A percentile compares a stretch with the other conserved stretches of the same genome.
Conservation (phyloP, 1,140 invertebrate species). For the Atopsyche davidsoni region DNA sequence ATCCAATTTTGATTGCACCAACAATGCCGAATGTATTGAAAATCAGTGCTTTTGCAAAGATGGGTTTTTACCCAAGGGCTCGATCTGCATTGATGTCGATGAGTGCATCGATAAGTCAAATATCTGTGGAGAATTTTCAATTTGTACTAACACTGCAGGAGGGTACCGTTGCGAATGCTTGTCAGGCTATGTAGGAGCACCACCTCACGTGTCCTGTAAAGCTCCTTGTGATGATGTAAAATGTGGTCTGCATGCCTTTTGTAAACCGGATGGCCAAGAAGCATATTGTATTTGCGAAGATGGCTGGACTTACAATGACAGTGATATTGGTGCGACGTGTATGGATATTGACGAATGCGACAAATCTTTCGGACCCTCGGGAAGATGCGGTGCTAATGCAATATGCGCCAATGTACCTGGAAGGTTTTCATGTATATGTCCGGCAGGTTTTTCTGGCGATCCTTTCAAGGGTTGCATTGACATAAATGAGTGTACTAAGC, state of each 20-base stretch:
- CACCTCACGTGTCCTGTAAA: conserved; percentile 74
- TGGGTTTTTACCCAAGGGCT: conserved; percentile 75
- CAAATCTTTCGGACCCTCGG: conserved; percentile 63
- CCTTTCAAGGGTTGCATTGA: conserved; percentile 71
- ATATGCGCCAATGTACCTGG: conserved; percentile 78
- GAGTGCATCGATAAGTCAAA: conserved; percentile 67
- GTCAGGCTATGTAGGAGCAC: conserved; percentile 75
- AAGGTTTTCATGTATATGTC: conserved; percentile 69
- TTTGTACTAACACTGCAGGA: conserved; percentile 79
- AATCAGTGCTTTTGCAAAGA: conserved; percentile 86
- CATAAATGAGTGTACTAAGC: conserved; percentile 72
- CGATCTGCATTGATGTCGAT: conserved; percentile 74
- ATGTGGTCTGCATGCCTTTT: conserved; percentile 82
- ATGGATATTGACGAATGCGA: conserved; percentile 94
- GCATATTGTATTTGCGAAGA: conserved; percentile 90
- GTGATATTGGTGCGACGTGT: conserved; percentile 81
- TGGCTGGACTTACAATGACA: conserved; percentile 88
- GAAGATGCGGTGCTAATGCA: conserved; percentile 77
- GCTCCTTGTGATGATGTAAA: conserved; percentile 87
- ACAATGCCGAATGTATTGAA: conserved; percentile 84
- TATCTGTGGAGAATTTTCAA: conserved; percentile 70
- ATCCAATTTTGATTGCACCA: conserved; percentile 85
- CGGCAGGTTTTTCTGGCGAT: conserved; percentile 73
- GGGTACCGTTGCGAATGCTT: conserved; percentile 84
- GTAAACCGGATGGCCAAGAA: conserved; percentile 81